These are phyloP conservation scores for Leucozona laternaria DNA, from an alignment of 2,888 invertebrate genomes.

Conservation along the genomic window DNA sequence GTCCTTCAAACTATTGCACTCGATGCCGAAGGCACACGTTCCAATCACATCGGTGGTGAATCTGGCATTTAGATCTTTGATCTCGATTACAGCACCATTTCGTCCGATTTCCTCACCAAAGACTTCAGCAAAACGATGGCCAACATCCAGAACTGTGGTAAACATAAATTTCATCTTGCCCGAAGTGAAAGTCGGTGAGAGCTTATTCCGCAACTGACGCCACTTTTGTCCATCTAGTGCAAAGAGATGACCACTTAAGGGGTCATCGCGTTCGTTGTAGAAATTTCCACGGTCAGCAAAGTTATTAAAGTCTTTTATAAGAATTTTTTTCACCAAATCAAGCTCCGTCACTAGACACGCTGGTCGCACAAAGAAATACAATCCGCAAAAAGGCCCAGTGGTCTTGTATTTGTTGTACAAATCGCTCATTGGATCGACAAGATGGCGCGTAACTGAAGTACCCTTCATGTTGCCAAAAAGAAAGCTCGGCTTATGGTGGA, in stretches of 20 bases:
- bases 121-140: not conserved
- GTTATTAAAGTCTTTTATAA: constrained; percentile 82
- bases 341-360: constrained; percentile 78
- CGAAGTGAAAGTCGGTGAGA: constrained; percentile 84
- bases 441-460: not conserved
- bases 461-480: constrained; percentile 3
- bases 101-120: not conserved
- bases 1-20: constrained; percentile 83
- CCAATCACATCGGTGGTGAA: constrained; percentile 85
- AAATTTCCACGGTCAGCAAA: constrained; percentile 81
- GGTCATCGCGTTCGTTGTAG: constrained; percentile 76
- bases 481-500: constrained; percentile 11
- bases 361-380: constrained; percentile 79
- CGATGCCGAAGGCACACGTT: constrained; percentile 83
- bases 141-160: constrained; percentile 79
- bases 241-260: constrained; percentile 81
- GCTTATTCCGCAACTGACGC: constrained; percentile 83
- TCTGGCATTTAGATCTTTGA: constrained; percentile 83
- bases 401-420: not conserved
- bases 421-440: not conserved
- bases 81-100: constrained; percentile 79
- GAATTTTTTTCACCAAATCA: constrained; percentile 80
- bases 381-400: constrained; percentile 66
- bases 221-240: constrained; percentile 82
- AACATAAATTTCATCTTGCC: constrained; percentile 85